These are phyloP conservation scores for Oxystoma pomonae DNA, from an alignment of 2,888 invertebrate genomes.

Conservation along the genomic window DNA sequence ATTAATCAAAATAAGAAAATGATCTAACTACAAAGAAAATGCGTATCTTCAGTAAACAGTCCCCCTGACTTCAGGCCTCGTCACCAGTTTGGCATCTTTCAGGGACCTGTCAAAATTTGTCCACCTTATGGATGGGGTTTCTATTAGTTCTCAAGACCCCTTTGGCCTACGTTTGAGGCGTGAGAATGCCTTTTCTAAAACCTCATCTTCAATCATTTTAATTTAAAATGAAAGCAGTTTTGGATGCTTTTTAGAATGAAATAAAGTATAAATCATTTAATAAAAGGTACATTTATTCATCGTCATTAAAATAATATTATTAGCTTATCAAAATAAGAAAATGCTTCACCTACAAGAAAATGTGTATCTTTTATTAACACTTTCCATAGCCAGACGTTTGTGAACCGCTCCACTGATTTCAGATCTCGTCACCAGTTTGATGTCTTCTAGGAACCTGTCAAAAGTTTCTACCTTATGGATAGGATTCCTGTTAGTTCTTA, in stretches of 20 bases:
- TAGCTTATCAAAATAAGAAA: no score
- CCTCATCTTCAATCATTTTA: conserved; percentile 69
- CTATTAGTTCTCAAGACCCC: conserved; percentile 64
- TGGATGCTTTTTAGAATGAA: no score
- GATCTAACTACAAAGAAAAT: no score
- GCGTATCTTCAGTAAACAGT: conserved; percentile 64
- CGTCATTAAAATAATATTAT: no score
- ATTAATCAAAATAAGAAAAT: no score
- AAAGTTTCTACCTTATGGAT: conserved; percentile 39
- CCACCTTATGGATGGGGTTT: conserved; percentile 38
- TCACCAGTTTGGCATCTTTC: conserved; percentile 48
- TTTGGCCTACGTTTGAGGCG: conserved; percentile 78
- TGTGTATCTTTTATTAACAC: conserved; percentile 64
- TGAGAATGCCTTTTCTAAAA: conserved; percentile 57
- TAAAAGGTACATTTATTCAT: no score
- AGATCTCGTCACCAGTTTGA: conserved; percentile 54
- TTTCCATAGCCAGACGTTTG: conserved; percentile 60
- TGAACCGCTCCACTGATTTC: conserved; percentile 63
- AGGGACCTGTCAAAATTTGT: conserved; percentile 29
- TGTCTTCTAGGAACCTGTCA: conserved; percentile 32
- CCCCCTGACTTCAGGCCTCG: conserved; percentile 59
- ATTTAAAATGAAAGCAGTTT: no score
- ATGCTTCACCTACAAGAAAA: no score
- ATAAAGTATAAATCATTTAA: no score
- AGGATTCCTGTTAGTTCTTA: conserved; percentile 56